Conservation (phyloP, 2,113 vertebrate genomes). For the Marcusenius ussheri region DNA sequence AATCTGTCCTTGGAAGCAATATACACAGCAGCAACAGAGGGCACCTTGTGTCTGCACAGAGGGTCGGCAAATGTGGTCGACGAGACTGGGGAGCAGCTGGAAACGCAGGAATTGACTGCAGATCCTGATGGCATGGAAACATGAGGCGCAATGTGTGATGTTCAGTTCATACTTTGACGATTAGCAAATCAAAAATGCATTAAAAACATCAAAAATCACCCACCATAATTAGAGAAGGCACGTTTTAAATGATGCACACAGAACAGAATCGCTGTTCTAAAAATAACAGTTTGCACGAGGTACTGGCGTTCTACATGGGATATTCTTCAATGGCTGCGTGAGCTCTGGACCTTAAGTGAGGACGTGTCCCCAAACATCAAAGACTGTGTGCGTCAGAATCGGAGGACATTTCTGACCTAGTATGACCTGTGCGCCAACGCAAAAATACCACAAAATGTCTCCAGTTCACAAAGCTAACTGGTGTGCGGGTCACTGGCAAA, state of each 20-base stretch:
- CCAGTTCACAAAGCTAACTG: background rate
- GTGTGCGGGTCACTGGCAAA: background rate
- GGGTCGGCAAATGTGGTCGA: background rate
- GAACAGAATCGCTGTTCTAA: background rate
- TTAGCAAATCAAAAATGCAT: background rate
- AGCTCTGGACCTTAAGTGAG: background rate
- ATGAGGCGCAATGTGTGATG: background rate
- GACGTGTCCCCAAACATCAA: background rate
- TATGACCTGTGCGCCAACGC: background rate
- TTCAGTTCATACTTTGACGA: background rate
- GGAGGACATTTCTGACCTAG: background rate
- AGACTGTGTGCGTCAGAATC: background rate
- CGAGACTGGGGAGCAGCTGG: background rate
- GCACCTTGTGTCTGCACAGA: background rate
- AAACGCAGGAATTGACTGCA: background rate
- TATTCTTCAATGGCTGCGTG: background rate
- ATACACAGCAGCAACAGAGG: background rate
- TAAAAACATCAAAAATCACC: background rate
- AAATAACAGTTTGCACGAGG: background rate
- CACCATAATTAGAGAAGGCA: background rate
- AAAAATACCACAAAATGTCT: background rate
- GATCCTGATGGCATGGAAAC: background rate
- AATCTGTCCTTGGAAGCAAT: background rate
- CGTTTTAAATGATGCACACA: background rate
- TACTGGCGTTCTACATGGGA: background rate